Conservation (phyloP, 2,797 vertebrate genomes). For the Malurus splendens region DNA sequence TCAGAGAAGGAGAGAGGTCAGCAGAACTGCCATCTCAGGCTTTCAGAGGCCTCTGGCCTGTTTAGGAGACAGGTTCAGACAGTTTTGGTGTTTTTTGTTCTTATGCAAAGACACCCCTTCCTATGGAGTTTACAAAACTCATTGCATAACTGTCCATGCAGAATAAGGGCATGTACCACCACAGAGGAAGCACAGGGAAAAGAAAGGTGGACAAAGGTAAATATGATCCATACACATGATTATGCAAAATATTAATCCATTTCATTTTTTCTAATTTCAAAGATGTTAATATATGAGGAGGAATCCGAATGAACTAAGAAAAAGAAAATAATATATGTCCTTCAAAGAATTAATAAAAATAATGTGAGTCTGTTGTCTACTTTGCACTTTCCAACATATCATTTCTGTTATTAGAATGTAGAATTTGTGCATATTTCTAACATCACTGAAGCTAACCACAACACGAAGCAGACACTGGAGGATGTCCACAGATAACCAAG, state of each 20-base stretch:
- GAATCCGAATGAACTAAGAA: not conserved
- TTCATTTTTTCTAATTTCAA: not conserved
- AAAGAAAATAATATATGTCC: not conserved
- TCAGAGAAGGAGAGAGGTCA: not conserved
- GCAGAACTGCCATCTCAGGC: not conserved
- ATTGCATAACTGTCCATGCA: fast-evolving
- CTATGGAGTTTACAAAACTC: not conserved
- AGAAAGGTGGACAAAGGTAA: not conserved
- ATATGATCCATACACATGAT: not conserved
- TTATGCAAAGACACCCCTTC: not conserved
- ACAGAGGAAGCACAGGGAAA: not conserved
- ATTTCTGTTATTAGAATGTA: not conserved
- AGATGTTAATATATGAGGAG: not conserved
- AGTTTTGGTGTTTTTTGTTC: not conserved
- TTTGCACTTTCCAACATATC: not conserved
- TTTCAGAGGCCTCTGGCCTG: not conserved
- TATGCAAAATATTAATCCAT: not conserved
- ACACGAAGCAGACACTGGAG: not conserved
- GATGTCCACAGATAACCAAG: not conserved
- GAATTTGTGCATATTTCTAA: not conserved
- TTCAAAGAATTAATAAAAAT: not conserved
- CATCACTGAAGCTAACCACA: not conserved
- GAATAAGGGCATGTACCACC: not conserved
- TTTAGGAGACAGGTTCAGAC: not conserved
- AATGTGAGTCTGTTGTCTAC: not conserved